Evolutionary conservation across 2,797 vertebrate species (phyloP), one percentile per base, ranked within the genome.

Genomic region (Podargus strigoides): DNA sequence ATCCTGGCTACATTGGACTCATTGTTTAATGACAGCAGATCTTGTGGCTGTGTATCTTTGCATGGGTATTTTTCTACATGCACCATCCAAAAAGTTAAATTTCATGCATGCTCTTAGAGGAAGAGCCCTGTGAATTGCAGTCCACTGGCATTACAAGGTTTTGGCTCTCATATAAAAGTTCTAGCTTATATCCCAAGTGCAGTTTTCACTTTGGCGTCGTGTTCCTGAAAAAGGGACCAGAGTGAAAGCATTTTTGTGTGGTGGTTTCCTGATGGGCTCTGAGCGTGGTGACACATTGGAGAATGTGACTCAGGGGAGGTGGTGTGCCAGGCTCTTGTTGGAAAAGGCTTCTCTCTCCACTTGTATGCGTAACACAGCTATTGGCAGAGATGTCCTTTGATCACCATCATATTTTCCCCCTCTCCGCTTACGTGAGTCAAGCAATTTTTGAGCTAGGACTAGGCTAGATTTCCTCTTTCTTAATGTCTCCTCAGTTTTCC

Each of bases 11-110:
- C 10, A 1, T 4, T 50, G 36, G 20, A 56, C 14, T 85, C 10
- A 41, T 46, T 0, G 0, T 59, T 73, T 79, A 67, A 28, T 1
- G 5, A n/a, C 1, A 84, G 18, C 0, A 0, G 15, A 18, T 79
- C 72, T 77, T 76, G 34, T 56, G 19, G 4, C 6, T 55, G 5
- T 46, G 4, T 46, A 11, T 47, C 50, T 94, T 46, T 42, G 18
- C 73, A 27, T 27, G 23, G 18, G 11, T 21, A 3, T 60, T 77
- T 87, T 80, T 56, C 27, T 74, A 41, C 1, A 0, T 23, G 11
- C 12, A 13, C 32, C 0, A 0, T 32, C 28, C 41, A 60, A 34
- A 80, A 90, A 73, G 47, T 34, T 81, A 36, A 44, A 64, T 59
- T 52, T 30, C 1, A 0, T 62, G 12, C 19, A 8, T 46, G 12